Evolutionary conservation across 2,113 vertebrate species (phyloP), one percentile per base, ranked within the genome.

Genomic region (Notarius lentiginosus): DNA sequence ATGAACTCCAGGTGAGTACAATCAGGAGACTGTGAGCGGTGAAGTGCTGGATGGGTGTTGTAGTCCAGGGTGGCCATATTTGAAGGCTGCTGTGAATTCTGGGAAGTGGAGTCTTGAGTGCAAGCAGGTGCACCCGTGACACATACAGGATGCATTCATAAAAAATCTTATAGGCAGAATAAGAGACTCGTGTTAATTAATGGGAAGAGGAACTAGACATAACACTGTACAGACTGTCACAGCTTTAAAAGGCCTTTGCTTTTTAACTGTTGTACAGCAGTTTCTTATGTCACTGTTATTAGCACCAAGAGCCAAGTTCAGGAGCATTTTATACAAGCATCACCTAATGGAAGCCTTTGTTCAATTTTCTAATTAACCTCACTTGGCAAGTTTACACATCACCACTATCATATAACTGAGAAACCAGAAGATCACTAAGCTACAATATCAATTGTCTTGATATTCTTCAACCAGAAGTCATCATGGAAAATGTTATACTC

Each of bases 361-460:
- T 60, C 55, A 80, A 30, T 60, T 80, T 80, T 60, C 27, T 34
- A 80, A 80, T 80, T 60, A 60, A 80, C n/a, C 55, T 34, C 27
- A 58, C 34, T 60, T 79, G 55, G 18, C 27, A 80, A 60, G 51
- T 51, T 55, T 55, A 27, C 15, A 58, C 55, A 80, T 80, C 18
- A 41, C 27, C 30, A 60, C 4, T 51, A 41, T 60, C 12, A 58
- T 30, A 58, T 79, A 6, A 11, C 24, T 53, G 12, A 77, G 24
- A 76, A 76, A 76, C 22, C 5, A 75, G 72, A 75, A 49, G 41
- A 49, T 75, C 72, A 77, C 11, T n/a, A 24, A 17, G 12, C 53
- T 79, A 79, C 53, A 79, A 30, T 56, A 56, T 79, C 53, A 56
- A 30, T 34, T 80, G 27, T 60, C 17, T 18, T 80, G 55, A 60